phyloP scores from a whole-genome alignment of 1,140 invertebrate species.

The Spodoptera frugiperda region DNA sequence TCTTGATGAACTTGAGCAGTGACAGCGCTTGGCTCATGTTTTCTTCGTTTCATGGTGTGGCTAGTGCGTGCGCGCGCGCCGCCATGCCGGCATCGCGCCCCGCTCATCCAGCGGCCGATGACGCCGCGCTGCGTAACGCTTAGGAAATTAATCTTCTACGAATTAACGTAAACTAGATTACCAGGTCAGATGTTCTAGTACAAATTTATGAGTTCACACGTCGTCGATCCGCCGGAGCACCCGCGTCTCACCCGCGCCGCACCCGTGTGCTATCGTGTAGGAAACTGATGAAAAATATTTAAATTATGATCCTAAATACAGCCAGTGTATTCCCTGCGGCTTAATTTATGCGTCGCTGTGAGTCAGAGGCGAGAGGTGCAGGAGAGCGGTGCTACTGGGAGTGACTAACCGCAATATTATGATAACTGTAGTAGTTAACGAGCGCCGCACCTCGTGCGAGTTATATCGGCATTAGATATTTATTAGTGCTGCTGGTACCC shows the following conservation, averaged over 20 bases:
- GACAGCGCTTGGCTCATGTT: constrained; percentile 78
- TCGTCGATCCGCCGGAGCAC: constrained; percentile 52
- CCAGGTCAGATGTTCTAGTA: constrained; percentile 54
- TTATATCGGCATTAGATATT: constrained; percentile 37
- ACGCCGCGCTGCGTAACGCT: constrained; percentile 34
- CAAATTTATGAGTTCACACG: constrained; percentile 55
- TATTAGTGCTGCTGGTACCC: constrained; percentile 34
- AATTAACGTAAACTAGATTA: constrained; percentile 59
- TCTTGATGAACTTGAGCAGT: constrained; percentile 80
- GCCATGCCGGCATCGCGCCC: constrained; percentile 48
- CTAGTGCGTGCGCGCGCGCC: constrained; percentile 16
- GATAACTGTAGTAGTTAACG: constrained; percentile 36
- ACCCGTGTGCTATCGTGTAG: constrained; percentile 35
- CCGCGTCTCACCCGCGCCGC: constrained; percentile 3
- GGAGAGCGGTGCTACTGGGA: neutral
- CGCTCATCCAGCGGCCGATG: constrained; percentile 14
- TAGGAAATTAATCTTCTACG: constrained; percentile 50
- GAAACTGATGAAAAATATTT: constrained; percentile 47
- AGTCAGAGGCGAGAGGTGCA: constrained; percentile 30
- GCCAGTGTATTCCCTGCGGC: constrained; percentile 28
- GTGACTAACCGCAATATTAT: constrained; percentile 36
- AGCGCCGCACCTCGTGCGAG: constrained; percentile 23
- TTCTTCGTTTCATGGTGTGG: constrained; percentile 74
- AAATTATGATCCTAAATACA: constrained; percentile 46
- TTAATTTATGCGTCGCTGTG: constrained; percentile 44